These are phyloP conservation scores for Popillia japonica DNA, from an alignment of 1,140 invertebrate species.

Conservation along the genomic window DNA sequence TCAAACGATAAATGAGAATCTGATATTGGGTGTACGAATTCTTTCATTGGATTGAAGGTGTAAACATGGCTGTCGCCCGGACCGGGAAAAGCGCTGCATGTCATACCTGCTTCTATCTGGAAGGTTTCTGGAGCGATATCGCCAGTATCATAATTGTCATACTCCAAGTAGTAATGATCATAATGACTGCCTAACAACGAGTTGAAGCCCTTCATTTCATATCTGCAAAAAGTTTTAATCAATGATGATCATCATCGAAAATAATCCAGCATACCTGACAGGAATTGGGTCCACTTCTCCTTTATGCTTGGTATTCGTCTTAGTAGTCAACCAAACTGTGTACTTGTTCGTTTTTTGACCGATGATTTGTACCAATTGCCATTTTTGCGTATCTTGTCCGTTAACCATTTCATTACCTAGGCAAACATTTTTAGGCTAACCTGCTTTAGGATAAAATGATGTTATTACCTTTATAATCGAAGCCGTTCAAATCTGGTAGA, in stretches of 20 bases:
- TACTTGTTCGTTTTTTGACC: slow-evolving; percentile 89
- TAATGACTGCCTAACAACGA: slow-evolving; percentile 92
- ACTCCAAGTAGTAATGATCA: slow-evolving; percentile 93
- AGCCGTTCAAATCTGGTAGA: slow-evolving; percentile 82
- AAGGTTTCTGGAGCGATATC: slow-evolving; percentile 76
- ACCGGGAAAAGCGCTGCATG: slow-evolving; percentile 86
- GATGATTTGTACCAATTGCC: slow-evolving; percentile 71
- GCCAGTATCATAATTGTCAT: slow-evolving; percentile 76
- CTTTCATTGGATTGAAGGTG: slow-evolving; percentile 92
- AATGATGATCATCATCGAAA: slow-evolving; percentile 40
- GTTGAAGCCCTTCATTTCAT: slow-evolving; percentile 95
- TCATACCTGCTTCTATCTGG: slow-evolving; percentile 68
- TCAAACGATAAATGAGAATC: slow-evolving; percentile 78
- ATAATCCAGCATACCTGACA: slow-evolving; percentile 58
- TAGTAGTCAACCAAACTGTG: slow-evolving; percentile 81
- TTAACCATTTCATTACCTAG: slow-evolving; percentile 71
- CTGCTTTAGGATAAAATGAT: not conserved
- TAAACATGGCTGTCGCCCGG: slow-evolving; percentile 80
- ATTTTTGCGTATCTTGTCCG: slow-evolving; percentile 76
- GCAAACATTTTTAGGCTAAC: slow-evolving; percentile 43
- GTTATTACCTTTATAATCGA: slow-evolving; percentile 69
- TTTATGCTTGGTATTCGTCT: slow-evolving; percentile 63
- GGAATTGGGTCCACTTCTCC: slow-evolving; percentile 62
- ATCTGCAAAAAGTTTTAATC: slow-evolving; percentile 62
- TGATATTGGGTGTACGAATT: slow-evolving; percentile 78